Conservation (phyloP, 2,797 vertebrate species). For the Danio tinwini region DNA sequence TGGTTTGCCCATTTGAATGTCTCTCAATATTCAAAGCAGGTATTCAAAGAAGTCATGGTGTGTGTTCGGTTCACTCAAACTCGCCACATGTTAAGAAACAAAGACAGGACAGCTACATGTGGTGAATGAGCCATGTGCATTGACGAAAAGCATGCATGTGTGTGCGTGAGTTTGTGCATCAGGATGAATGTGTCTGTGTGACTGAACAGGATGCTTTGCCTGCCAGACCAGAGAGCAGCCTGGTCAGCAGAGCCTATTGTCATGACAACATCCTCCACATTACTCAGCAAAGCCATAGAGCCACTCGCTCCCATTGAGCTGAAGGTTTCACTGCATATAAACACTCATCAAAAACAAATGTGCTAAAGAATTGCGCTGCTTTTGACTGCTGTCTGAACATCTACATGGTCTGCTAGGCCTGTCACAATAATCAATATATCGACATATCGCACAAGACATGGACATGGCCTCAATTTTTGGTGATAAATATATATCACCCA, state of each 20-base stretch:
- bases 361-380: background rate
- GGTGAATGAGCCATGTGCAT: background rate
- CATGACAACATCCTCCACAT: slow-evolving; percentile 50
- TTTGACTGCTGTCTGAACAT: background rate
- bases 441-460: too few species aligned
- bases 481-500: too few species aligned
- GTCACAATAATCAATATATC: too few species aligned
- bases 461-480: too few species aligned
- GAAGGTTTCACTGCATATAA: slow-evolving; percentile 10
- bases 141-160: background rate
- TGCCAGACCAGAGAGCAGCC: slow-evolving; percentile 32
- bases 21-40: slow-evolving; percentile 39
- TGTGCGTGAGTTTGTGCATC: slow-evolving; percentile 9
- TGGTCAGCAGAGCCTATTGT: slow-evolving; percentile 48
- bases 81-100: background rate
- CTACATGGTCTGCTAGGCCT: too few species aligned
- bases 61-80: slow-evolving; percentile 43
- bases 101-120: slow-evolving; percentile 3
- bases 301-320: background rate
- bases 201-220: slow-evolving; percentile 44
- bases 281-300: slow-evolving; percentile 45
- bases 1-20: slow-evolving; percentile 43
- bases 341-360: slow-evolving; percentile 10
- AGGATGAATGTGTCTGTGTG: slow-evolving; percentile 61
- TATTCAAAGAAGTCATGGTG: slow-evolving; percentile 36